A percentile compares a stretch with the other conserved stretches of the same genome.
phyloP scores from a whole-genome alignment of 1,140 invertebrate genomes.

The Macrotrachela quadricornifera region DNA sequence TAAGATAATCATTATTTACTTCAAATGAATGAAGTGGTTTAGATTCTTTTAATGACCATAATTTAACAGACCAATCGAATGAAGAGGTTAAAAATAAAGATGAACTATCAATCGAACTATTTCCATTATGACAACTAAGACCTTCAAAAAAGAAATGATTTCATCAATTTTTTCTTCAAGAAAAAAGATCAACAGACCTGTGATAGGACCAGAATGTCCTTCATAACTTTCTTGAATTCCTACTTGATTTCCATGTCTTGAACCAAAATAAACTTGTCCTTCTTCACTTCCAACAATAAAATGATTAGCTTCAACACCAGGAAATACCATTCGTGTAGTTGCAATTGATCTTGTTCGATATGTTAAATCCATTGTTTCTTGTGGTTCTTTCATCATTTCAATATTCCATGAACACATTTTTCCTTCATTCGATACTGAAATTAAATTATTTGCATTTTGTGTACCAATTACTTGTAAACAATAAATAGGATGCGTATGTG shows the following conservation, averaged over 20 bases:
- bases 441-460: constrained; percentile 93
- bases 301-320: constrained; percentile 76
- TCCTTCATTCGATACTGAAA: constrained; percentile 89
- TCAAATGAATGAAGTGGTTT: constrained; percentile 88
- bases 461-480: constrained; percentile 88
- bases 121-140: constrained; percentile 2
- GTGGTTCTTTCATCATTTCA: constrained; percentile 83
- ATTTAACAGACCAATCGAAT: constrained; percentile 92
- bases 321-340: constrained; percentile 73
- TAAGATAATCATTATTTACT: constrained; percentile 86
- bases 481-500: constrained; percentile 90
- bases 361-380: constrained; percentile 67
- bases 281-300: constrained; percentile 90
- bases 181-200: too few species aligned
- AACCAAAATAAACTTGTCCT: constrained; percentile 61
- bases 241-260: constrained; percentile 42
- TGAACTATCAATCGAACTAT: constrained; percentile 66
- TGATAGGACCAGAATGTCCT: constrained; percentile 2
- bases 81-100: constrained; percentile 87
- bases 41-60: constrained; percentile 82
- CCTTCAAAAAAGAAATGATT: too few species aligned
- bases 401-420: constrained; percentile 90
- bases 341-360: constrained; percentile 64
- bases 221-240: constrained; percentile 5
- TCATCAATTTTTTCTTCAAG: too few species aligned